Evolutionary conservation across 35 echinoderm and acorn worm species (phyloP).

Genomic region (Heliocidaris tuberculata): DNA sequence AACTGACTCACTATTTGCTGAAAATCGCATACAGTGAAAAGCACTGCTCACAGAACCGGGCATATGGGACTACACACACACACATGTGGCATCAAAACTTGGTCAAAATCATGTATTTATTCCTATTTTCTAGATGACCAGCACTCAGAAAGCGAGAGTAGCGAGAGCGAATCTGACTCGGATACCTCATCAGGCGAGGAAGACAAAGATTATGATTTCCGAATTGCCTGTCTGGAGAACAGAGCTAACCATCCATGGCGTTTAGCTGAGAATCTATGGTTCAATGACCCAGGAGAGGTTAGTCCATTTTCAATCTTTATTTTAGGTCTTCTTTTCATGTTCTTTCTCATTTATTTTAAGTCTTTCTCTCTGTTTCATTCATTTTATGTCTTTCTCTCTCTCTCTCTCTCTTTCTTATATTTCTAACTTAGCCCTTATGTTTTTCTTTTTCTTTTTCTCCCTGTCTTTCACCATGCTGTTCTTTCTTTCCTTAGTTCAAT

Average conservation of each 20-base stretch:
- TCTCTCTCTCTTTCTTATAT: too few relatives aligned
- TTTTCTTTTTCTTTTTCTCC: too few relatives aligned
- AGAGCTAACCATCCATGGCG: constrained; percentile 75
- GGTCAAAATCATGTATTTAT: neutral
- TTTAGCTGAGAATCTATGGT: constrained; percentile 87
- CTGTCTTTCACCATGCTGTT: too few relatives aligned
- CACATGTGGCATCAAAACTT: neutral
- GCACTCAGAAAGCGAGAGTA: neutral
- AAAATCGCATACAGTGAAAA: neutral
- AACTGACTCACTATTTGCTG: neutral
- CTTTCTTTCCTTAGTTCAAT: too few relatives aligned
- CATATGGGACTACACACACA: neutral
- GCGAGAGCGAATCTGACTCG: constrained; percentile 48
- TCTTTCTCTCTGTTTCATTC: too few relatives aligned
- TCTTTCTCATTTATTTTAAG: too few relatives aligned
- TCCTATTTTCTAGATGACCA: neutral
- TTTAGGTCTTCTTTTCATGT: neutral
- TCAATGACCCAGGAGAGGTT: constrained; percentile 91
- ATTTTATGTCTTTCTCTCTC: too few relatives aligned
- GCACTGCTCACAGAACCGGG: neutral
- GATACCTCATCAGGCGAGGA: constrained; percentile 52
- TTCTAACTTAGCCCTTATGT: too few relatives aligned
- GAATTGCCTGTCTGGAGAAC: constrained; percentile 35
- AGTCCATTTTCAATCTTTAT: neutral
- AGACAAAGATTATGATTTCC: constrained; percentile 40